Base-by-base conservation (phyloP, 1,140 invertebrate genomes). In the Pararge aegeria region DNA sequence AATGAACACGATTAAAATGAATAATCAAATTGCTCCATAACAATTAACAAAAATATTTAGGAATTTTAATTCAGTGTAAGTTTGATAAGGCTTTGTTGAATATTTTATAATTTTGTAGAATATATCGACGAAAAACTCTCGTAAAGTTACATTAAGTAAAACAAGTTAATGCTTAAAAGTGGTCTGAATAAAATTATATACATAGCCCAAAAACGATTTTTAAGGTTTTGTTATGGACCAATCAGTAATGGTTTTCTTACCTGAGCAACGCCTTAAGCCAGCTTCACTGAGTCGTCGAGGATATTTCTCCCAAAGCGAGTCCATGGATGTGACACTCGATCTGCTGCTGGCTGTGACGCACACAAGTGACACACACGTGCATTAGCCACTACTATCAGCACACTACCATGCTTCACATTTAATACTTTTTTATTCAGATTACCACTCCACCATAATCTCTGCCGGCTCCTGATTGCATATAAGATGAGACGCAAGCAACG, bases 221-320 rank as follows among this genome's bases (percentile, higher is more conserved):
- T 18, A 18, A 19, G 5, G 0, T 19, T 49, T 61, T 54, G 49
- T 49, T 56, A 24, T 61, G 49, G 40, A 58, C 57, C 54, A 46
- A 52, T 55, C 53, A 62, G 52, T 40, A 44, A 38, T 50, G 53
- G 59, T 60, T 82, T 90, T 88, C 90, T 88, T 93, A 94, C 94
- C 94, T 93, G 94, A 94, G 72, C 92, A 93, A 83, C 93, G 90
- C 71, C 93, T 91, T 49, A 94, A 90, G 68, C 93, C 93, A 66
- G 93, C 93, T 83, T 94, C 93, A 87, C 93, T 94, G 72, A 94
- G 90, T 74, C 93, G 91, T 66, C 93, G 92, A 52, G 92, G 91
- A 64, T 94, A 92, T 78, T 91, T 92, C 80, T 94, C 93, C 93
- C 93, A 94, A 52, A 94, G 90, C 67, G 91, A 91, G 82, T 94